Percentiles rank a stretch among this genome's conserved stretches.
phyloP scores from a whole-genome alignment of 2,888 invertebrate genomes.

The Eilema sororculum region DNA sequence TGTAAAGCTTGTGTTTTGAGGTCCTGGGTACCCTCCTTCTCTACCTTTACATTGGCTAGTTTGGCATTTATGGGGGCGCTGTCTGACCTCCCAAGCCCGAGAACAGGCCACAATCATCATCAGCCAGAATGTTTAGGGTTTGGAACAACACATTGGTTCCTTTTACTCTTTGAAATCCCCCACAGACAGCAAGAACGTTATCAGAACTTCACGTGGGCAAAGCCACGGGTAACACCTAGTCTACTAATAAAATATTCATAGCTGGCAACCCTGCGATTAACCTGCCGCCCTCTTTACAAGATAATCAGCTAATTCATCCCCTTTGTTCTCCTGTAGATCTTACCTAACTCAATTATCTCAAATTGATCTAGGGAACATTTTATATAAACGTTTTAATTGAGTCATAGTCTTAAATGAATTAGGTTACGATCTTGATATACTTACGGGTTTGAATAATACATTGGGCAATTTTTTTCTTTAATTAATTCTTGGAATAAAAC shows the following conservation, averaged over 20 bases:
- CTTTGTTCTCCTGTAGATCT: constrained; percentile 19
- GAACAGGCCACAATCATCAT: no score
- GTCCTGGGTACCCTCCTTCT: no score
- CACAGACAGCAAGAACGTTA: no score
- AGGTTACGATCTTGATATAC: not conserved
- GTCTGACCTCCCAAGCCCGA: no score
- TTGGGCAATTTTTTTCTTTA: no score
- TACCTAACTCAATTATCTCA: constrained; percentile 21
- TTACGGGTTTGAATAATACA: not conserved
- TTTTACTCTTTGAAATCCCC: no score
- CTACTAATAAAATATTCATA: not conserved
- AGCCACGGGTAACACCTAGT: not conserved
- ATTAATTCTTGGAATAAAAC: no score
- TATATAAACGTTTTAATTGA: constrained; percentile 20
- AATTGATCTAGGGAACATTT: constrained; percentile 22
- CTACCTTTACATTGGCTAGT: no score
- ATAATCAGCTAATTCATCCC: constrained; percentile 20
- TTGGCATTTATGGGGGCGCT: no score
- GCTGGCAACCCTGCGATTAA: constrained; percentile 19
- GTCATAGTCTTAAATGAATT: not conserved
- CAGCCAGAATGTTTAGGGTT: no score
- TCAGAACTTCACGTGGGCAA: not conserved
- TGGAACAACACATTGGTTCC: no score
- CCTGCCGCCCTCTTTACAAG: constrained; percentile 16
- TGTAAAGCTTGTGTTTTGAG: no score